Evolutionary conservation across 2,888 invertebrate species (phyloP), one percentile per base, ranked within the genome.

Genomic region (Ariolimax columbianus): DNA sequence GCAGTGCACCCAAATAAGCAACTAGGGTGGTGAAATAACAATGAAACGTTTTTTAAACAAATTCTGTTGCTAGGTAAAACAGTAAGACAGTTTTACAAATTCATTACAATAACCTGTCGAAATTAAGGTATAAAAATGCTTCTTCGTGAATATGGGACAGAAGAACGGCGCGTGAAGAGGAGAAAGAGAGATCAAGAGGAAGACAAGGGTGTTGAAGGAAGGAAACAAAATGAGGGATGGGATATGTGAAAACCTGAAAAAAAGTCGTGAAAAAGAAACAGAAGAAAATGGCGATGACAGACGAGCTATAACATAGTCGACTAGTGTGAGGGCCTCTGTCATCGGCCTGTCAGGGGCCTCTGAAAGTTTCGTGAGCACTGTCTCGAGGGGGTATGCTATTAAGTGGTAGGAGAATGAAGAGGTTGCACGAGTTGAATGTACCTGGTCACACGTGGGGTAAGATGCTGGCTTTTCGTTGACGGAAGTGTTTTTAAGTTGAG

Each of bases 271-370:
- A 47, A 80, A 33, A 43, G 14, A 23, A 55, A 23, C 14, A n/a
- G 11, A 26, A 63, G 59, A 82, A 73, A 59, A 26, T n/a, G 26
- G 80, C 26, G 81, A 81, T 26, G 81, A 81, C 9, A 55, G 81
- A 81, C 38, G 55, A 17, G 55, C 81, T 36, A 72, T 81, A 81
- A 72, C 81, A 81, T 33, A 72, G 70, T 81, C 72, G 36, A 51
- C 70, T 36, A 55, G 72, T 38, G 81, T 70, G 72, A 72, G 72
- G 55, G 55, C 68, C 51, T 81, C 81, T 36, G 38, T 81, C 81
- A 81, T 51, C 72, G n/a, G 30, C 38, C 40, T 33, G 81, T 81
- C 81, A 81, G n/a, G 80, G 43, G 47, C 43, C 23, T 40, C 36
- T 33, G 77, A 47, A 6, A 68, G 40, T 23, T 40, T 19, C 70